phyloP scores from a whole-genome alignment of 2,888 invertebrate genomes.

The Netelia fuscicornis region DNA sequence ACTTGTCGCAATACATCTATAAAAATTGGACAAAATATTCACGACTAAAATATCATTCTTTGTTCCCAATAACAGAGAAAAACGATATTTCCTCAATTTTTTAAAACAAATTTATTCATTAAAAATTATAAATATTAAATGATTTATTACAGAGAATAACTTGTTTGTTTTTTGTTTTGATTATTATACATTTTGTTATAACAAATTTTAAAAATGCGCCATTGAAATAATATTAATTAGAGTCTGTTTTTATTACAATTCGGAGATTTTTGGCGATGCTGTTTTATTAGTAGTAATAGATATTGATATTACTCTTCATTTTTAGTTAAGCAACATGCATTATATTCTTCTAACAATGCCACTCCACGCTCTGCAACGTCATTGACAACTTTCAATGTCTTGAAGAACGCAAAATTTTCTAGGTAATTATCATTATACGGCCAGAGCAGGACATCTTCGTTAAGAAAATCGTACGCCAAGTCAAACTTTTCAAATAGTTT shows the following conservation, averaged over 20 bases:
- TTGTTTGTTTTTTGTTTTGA: constrained; percentile 10
- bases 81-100: not conserved
- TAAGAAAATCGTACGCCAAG: not conserved
- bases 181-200: not conserved
- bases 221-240: no score
- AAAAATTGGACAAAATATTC: no score
- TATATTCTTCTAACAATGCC: constrained; percentile 13
- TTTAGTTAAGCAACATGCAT: constrained; percentile 8
- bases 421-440: constrained; percentile 15
- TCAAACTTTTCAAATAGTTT: not conserved
- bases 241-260: constrained; percentile 59
- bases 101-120: constrained; percentile 3
- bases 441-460: constrained; percentile 6
- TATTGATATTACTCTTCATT: constrained; percentile 16
- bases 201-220: no score
- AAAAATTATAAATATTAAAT: not conserved
- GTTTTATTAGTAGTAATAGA: constrained; percentile 8
- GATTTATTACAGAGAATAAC: not conserved
- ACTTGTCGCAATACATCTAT: no score
- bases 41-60: no score
- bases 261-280: constrained; percentile 16
- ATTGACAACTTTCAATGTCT: constrained; percentile 14
- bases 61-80: not conserved
- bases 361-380: constrained; percentile 31
- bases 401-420: constrained; percentile 1